Base-by-base conservation (phyloP, 2,797 vertebrate species). In the Periparus ater region DNA sequence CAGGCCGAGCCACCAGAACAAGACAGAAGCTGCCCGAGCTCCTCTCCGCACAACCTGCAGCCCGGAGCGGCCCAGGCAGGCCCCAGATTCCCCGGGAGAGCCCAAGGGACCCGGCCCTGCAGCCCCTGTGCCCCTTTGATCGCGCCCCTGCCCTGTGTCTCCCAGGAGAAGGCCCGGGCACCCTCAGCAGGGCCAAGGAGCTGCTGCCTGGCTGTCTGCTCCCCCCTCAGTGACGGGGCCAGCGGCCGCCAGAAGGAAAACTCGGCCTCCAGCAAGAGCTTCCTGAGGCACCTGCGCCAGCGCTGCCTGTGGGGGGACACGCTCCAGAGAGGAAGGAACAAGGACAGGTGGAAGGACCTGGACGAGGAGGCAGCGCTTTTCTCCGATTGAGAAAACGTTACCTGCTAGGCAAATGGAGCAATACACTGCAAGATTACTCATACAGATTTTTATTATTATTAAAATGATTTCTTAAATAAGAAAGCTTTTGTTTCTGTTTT, bases 161-260 rank as follows among this genome's bases (percentile, higher is more conserved):
- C 17, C 32, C 67, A 80, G 85, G 45, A 79, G 13, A 45, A 25
- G n/a, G 29, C 19, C 75, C 12, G 67, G 16, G n/a, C 51, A 10
- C 11, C 29, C 48, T 18, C 83, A 5, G 63, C 65, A 15, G 36
- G 74, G 84, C 50, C 34, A 1, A 26, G 50, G 26, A 42, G 4
- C 57, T 78, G 57, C 84, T 86, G 84, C 84, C 48, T 48, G 65
- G 40, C 17, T 7, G 48, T 21, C 2, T 1, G 55, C 57, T 62
- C 17, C 21, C 13, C 20, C 2, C 34, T 47, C 73, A 7, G 1
- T 6, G n/a, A 25, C 17, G 63, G 68, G n/a, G 16, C 1, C 7
- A 29, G 45, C 9, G 23, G 63, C 63, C 12, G 14, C 50, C 50
- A 25, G 10, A 7, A 48, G 70, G 44, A 50, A 20, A 42, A 3